Percentiles rank a stretch among this genome's conserved stretches.
phyloP scores from a whole-genome alignment of 2,888 invertebrate species.

The Hymenopus coronatus region DNA sequence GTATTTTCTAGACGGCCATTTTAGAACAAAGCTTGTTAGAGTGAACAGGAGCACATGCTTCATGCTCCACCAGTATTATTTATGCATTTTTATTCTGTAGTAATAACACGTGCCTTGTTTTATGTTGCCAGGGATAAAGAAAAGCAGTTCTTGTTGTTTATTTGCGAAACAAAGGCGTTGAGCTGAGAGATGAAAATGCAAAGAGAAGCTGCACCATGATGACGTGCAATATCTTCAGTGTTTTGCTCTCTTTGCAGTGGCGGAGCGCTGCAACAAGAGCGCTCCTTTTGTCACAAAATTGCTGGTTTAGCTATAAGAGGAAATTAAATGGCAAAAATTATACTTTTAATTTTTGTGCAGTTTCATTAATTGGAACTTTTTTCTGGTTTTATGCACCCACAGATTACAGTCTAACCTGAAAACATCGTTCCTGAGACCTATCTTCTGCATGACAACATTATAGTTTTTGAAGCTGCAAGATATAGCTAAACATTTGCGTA shows the following conservation, averaged over 20 bases:
- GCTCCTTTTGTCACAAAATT: too few relatives aligned
- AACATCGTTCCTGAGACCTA: too few relatives aligned
- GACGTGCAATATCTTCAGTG: not conserved
- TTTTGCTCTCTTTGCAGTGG: not conserved
- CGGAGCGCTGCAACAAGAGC: not conserved
- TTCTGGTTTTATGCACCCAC: too few relatives aligned
- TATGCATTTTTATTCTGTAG: not conserved
- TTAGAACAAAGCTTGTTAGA: not conserved
- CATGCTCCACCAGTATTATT: not conserved
- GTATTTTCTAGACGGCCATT: not conserved
- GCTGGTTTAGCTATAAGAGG: too few relatives aligned
- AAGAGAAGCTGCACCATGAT: not conserved
- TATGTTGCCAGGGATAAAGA: not conserved
- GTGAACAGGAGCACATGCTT: not conserved
- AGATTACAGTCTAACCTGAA: too few relatives aligned
- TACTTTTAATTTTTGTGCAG: too few relatives aligned
- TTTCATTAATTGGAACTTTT: too few relatives aligned
- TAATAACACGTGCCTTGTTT: not conserved
- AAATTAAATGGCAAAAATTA: too few relatives aligned
- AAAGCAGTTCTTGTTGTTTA: not conserved
- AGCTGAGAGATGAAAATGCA: not conserved
- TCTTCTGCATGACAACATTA: too few relatives aligned
- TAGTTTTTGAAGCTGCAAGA: too few relatives aligned
- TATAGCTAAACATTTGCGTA: too few relatives aligned
- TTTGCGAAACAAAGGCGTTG: not conserved